Evolutionary conservation across 2,797 vertebrate genomes (phyloP).

Genomic region (Sternarchorhynchus goeldii): DNA sequence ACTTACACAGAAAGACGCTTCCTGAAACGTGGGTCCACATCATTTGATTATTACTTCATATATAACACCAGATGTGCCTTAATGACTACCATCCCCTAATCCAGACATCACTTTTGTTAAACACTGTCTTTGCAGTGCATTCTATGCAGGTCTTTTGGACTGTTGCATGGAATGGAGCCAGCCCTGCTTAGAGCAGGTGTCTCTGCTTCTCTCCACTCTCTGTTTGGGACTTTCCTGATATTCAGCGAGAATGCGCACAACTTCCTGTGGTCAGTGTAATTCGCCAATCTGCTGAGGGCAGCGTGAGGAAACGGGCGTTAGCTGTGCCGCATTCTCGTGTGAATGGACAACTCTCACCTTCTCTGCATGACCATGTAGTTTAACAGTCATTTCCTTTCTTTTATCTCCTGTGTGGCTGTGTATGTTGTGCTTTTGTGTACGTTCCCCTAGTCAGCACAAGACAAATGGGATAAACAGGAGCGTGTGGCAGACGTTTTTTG

Average conservation of each 20-base stretch:
- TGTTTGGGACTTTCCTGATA: slow-evolving; percentile 30
- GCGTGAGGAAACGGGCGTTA: neutral
- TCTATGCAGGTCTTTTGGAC: slow-evolving; percentile 15
- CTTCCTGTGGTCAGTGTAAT: neutral
- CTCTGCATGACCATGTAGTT: slow-evolving; percentile 39
- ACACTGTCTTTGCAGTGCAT: neutral
- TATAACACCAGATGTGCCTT: neutral
- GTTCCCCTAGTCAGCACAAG: slow-evolving; percentile 37
- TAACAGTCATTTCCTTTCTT: slow-evolving; percentile 35
- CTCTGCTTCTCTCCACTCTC: slow-evolving; percentile 20
- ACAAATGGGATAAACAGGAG: slow-evolving; percentile 16
- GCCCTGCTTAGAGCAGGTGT: slow-evolving; percentile 30
- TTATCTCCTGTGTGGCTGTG: slow-evolving; percentile 34
- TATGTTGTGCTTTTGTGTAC: slow-evolving; percentile 10
- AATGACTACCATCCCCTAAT: neutral
- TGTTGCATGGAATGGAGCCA: slow-evolving; percentile 27
- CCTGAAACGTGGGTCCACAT: neutral
- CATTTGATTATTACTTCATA: no score
- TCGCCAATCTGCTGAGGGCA: slow-evolving; percentile 2
- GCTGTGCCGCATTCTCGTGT: slow-evolving; percentile 35
- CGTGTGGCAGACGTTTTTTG: neutral
- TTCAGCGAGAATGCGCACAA: slow-evolving; percentile 11
- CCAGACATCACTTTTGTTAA: slow-evolving; percentile 15
- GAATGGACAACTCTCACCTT: slow-evolving; percentile 53
- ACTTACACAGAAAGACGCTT: neutral